Evolutionary conservation across 2,797 vertebrate species (phyloP), one percentile per base, ranked within the genome.

Genomic region (Sylvilagus floridanus): DNA sequence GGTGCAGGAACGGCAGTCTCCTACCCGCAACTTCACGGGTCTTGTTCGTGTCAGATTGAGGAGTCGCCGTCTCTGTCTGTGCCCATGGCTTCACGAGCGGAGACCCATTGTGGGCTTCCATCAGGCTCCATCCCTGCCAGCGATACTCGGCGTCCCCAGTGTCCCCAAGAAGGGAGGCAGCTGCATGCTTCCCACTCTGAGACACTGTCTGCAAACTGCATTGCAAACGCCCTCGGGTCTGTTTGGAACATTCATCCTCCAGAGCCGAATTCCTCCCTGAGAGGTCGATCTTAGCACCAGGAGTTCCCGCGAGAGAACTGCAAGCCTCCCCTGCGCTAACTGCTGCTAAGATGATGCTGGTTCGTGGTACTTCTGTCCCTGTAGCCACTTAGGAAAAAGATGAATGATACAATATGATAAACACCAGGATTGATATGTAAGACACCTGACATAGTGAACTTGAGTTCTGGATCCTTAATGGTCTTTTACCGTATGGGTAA

Each of bases 181-280:
- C 28, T 1, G 2, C 11, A 13, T 3, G 16, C 1, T 28, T 83
- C 42, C 66, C 57, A 9, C 2, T n/a, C 42, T 54, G 42, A 47
- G 66, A 5, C 12, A 3, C 65, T 24, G 0, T 69, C 82, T 21
- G 26, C 19, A 62, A 26, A 79, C 37, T 12, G 26, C 9, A 12
- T 5, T 26, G 2, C 0, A 30, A 28, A 19, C 0, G 5, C 4
- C 2, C 12, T 52, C 37, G 1, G 52, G 22, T 5, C 13, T 21
- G n/a, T 9, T 1, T 17, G 6, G 11, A 13, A 65, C 10, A 3
- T 3, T 50, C 26, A 35, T 4, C 14, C 10, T 10, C 2, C 63
- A 47, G 26, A 30, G 0, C 17, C 17, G n/a, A 47, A 47, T 65
- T 60, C 28, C 4, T 8, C 52, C 42, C 9, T 4, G 19, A 19